A percentile compares a stretch with the other conserved stretches of the same genome.
Evolutionary conservation across 2,113 vertebrate genomes (phyloP).

Genomic region (Gymnorhina tibicen): DNA sequence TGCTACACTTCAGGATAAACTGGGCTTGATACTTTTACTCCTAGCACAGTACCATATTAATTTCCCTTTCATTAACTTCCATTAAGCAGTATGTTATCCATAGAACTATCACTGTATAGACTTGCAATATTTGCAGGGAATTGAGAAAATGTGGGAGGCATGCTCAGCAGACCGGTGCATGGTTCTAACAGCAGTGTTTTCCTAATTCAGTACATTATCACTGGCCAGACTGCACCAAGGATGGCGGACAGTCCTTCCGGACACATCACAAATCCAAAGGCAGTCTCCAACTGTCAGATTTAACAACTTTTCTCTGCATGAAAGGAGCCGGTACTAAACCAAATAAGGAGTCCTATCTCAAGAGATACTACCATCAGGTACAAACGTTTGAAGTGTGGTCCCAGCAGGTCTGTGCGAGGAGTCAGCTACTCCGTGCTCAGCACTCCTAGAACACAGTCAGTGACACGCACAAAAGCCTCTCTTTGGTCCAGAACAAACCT

Average conservation of each 20-base stretch:
- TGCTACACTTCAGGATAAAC: background rate
- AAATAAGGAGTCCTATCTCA: background rate
- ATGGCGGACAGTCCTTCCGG: background rate
- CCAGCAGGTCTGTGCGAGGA: background rate
- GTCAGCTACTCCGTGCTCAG: fast-evolving
- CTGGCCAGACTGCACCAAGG: background rate
- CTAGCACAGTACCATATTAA: background rate
- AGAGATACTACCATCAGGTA: background rate
- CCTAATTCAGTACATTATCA: background rate
- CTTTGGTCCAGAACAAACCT: background rate
- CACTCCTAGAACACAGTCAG: background rate
- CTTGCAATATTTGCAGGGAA: background rate
- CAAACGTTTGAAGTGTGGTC: background rate
- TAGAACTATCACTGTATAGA: background rate
- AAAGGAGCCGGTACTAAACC: background rate
- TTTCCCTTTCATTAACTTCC: background rate
- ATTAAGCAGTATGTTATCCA: background rate
- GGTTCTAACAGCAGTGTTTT: background rate
- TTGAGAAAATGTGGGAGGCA: background rate
- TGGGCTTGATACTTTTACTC: background rate
- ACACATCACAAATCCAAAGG: background rate
- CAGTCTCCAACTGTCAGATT: background rate
- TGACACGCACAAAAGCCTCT: background rate
- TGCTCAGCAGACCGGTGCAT: background rate
- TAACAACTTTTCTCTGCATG: background rate